A percentile compares a stretch with the other conserved stretches of the same genome.
Evolutionary conservation across 2,797 vertebrate species (phyloP).

Genomic region (Gambelia wislizenii): DNA sequence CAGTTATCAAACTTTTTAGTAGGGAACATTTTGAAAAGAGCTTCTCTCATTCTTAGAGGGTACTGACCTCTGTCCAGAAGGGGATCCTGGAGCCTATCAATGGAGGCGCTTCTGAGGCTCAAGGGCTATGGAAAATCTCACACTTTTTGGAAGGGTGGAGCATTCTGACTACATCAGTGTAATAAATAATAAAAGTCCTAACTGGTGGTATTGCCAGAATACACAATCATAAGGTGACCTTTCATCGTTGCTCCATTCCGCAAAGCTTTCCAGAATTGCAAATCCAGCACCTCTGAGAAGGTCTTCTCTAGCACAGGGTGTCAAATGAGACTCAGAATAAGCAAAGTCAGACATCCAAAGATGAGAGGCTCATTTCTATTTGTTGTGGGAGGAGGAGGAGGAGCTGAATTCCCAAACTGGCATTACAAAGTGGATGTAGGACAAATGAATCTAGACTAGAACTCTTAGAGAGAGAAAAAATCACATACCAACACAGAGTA

Average conservation of each 20-base stretch:
- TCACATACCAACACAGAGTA: not conserved
- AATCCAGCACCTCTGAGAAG: not conserved
- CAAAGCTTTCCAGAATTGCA: not conserved
- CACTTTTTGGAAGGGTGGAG: not conserved
- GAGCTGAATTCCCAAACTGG: not conserved
- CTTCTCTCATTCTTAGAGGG: not conserved
- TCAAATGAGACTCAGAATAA: not conserved
- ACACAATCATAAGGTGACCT: not conserved
- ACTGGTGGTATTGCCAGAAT: not conserved
- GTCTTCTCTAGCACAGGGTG: not conserved
- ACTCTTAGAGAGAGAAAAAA: not conserved
- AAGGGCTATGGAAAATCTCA: not conserved
- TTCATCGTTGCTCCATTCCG: not conserved
- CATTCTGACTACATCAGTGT: not conserved
- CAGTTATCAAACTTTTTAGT: conserved; percentile 6
- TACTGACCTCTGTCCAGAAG: not conserved
- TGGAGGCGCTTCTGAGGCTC: not conserved
- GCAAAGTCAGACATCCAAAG: not conserved
- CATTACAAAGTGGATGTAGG: not conserved
- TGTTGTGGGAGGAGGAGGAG: not conserved
- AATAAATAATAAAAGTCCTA: not conserved
- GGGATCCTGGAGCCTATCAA: not conserved
- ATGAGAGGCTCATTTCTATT: not conserved
- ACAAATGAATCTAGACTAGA: not conserved
- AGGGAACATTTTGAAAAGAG: not conserved